A percentile compares a stretch with the other conserved stretches of the same genome.
Evolutionary conservation across 2,797 vertebrate species (phyloP).

Genomic region (Thaleichthys pacificus): DNA sequence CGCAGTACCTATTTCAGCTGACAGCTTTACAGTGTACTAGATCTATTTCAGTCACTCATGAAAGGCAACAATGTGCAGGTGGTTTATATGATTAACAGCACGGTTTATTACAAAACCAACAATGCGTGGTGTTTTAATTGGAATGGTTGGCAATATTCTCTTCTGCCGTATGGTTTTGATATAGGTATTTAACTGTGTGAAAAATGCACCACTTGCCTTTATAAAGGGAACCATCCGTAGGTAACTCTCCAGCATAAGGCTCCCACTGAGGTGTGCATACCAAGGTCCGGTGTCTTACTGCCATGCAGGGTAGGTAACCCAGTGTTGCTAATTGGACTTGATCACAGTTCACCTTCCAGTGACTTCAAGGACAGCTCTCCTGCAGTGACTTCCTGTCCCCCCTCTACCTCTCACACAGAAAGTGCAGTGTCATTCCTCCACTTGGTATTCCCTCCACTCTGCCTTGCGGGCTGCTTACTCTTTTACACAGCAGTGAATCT

Average conservation of each 20-base stretch:
- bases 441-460: slow-evolving; percentile 13
- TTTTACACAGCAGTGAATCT: slow-evolving; percentile 21
- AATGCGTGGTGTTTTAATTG: slow-evolving; percentile 6
- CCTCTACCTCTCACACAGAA: slow-evolving; percentile 12
- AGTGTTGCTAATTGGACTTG: slow-evolving; percentile 1
- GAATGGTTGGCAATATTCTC: background rate
- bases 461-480: background rate
- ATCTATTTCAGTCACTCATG: background rate
- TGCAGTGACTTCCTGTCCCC: slow-evolving; percentile 16
- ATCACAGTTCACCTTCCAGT: background rate
- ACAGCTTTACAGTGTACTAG: background rate
- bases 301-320: background rate
- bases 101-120: background rate
- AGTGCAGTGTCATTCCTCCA: slow-evolving; percentile 25
- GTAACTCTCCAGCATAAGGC: background rate
- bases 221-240: background rate
- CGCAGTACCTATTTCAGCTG: background rate
- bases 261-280: too few relatives aligned
- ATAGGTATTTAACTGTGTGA: background rate
- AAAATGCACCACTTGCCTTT: background rate
- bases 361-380: background rate
- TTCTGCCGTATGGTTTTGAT: background rate
- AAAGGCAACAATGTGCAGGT: background rate
- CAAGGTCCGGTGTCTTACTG: background rate
- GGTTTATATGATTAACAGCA: background rate